Conservation (phyloP, 2,797 vertebrate genomes). For the Semotilus atromaculatus region DNA sequence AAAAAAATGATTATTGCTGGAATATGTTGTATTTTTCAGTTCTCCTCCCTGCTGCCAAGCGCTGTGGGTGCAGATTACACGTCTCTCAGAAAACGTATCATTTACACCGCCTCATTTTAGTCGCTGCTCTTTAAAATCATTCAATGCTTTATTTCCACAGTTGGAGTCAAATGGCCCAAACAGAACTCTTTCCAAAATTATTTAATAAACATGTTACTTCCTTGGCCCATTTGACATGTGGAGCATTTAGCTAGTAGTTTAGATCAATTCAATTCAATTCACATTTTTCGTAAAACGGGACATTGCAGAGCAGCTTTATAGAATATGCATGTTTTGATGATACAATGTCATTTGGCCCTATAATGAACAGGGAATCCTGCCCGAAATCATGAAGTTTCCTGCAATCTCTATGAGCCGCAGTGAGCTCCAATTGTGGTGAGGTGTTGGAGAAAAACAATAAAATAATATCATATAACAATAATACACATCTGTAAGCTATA, state of each 20-base stretch:
- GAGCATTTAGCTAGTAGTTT: not conserved
- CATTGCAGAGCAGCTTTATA: not conserved
- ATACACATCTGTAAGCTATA: not conserved
- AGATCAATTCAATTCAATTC: too few species aligned
- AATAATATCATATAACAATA: not conserved
- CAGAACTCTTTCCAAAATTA: not conserved
- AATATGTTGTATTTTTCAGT: not conserved
- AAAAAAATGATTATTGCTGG: not conserved
- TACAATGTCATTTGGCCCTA: not conserved
- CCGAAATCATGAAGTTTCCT: not conserved
- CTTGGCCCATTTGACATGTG: not conserved
- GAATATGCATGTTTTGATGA: not conserved
- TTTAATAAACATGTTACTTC: slow-evolving; percentile 7
- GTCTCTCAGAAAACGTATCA: not conserved
- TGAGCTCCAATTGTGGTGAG: not conserved
- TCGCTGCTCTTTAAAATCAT: slow-evolving; percentile 17
- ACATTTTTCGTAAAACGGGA: not conserved
- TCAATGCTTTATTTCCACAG: not conserved
- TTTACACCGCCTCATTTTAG: not conserved
- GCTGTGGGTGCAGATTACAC: slow-evolving; percentile 8
- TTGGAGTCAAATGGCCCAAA: slow-evolving; percentile 14
- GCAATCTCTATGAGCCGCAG: not conserved
- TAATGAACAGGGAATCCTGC: not conserved
- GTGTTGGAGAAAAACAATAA: not conserved
- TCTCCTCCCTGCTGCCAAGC: not conserved